Conservation (phyloP, 1,140 invertebrate species). For the Leptoteleia sp. region DNA sequence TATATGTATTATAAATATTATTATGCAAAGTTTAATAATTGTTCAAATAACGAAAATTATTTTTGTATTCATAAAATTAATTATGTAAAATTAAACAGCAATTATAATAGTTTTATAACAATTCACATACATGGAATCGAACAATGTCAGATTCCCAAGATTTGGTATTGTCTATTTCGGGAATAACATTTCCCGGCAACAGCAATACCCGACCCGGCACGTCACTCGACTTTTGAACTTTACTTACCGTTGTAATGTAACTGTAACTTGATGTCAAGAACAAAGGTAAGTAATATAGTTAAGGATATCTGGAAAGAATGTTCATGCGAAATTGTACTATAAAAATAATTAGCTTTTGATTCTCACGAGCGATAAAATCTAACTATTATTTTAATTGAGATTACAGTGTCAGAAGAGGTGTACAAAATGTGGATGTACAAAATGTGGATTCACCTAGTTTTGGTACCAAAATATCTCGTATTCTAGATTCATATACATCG, state of each 20-base stretch:
- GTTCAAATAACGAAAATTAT: too few relatives aligned
- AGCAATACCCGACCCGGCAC: conserved; percentile 1
- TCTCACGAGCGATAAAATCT: conserved; percentile 18
- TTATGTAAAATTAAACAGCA: too few relatives aligned
- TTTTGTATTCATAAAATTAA: too few relatives aligned
- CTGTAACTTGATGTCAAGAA: conserved; percentile 18
- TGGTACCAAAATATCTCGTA: conserved; percentile 38
- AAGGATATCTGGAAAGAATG: conserved; percentile 8
- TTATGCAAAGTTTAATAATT: too few relatives aligned
- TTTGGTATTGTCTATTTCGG: conserved; percentile 36
- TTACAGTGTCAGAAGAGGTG: conserved; percentile 7
- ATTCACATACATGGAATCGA: too few relatives aligned
- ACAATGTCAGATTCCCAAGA: conserved; percentile 6
- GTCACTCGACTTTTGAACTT: conserved; percentile 27
- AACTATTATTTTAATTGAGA: conserved; percentile 13
- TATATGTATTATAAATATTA: too few relatives aligned
- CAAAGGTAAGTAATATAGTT: conserved; percentile 17
- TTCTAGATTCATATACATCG: conserved; percentile 39
- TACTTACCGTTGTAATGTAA: conserved; percentile 2
- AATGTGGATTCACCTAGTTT: conserved; percentile 32
- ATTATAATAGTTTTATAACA: too few relatives aligned
- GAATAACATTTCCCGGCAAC: conserved; percentile 11
- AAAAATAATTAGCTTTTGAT: conserved; percentile 12
- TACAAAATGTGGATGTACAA: conserved; percentile 14
- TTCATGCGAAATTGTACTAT: not conserved